Conservation (phyloP, 2,113 vertebrate genomes). For the Aphelocoma coerulescens region DNA sequence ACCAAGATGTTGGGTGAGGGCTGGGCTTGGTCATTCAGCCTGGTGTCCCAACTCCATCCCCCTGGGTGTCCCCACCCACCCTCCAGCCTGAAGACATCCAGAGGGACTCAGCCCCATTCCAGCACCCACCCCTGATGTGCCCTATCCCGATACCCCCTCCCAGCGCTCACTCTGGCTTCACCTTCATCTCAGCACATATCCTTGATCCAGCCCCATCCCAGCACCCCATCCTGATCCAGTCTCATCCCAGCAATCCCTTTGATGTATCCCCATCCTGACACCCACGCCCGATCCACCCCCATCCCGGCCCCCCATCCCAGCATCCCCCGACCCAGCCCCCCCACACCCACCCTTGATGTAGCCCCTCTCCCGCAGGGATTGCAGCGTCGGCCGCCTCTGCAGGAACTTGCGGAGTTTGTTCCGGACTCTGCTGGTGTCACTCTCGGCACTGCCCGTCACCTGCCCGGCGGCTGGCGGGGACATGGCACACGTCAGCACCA, state of each 20-base stretch:
- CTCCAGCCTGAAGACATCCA: not conserved
- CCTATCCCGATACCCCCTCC: not conserved
- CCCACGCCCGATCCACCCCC: not conserved
- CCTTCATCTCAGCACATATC: not conserved
- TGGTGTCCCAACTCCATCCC: not conserved
- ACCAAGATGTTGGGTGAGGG: rapidly evolving
- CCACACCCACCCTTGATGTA: constrained; percentile 82
- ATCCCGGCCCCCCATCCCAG: not conserved
- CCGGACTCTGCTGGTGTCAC: constrained; percentile 79
- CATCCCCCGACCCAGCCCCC: not conserved
- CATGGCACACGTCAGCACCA: rapidly evolving
- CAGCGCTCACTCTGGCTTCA: not conserved
- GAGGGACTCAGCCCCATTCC: not conserved
- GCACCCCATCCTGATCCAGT: not conserved
- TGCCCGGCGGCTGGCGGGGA: not conserved
- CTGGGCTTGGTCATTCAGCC: not conserved
- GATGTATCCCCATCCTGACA: not conserved
- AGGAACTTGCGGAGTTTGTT: constrained; percentile 86
- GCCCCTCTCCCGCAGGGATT: constrained; percentile 87
- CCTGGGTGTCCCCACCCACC: not conserved
- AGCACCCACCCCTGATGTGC: constrained; percentile 44
- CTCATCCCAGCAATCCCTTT: not conserved
- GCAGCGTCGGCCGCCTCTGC: constrained; percentile 84
- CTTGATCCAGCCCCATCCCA: too few relatives aligned
- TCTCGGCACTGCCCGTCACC: constrained; percentile 32